Base-by-base conservation (phyloP, 2,113 vertebrate genomes). In the Pholis gunnellus region DNA sequence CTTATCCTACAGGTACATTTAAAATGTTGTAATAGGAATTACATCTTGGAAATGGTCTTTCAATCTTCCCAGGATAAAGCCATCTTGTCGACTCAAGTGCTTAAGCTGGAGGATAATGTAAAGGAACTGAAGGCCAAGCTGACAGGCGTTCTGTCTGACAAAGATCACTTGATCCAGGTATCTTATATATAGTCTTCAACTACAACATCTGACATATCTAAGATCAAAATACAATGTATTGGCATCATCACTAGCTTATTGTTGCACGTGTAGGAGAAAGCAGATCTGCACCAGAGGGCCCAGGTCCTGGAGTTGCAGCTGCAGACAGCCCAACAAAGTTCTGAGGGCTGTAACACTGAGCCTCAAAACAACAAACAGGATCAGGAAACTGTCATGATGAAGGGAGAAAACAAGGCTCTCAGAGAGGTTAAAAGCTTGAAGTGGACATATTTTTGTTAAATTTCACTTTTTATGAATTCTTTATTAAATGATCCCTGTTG, bases 61-160 rank as follows among this genome's bases (percentile, higher is more conserved):
- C 4, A 44, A 46, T 77, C 40, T 77, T 25, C 2, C 67, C 85
- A 96, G 96, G 95, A 96, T 70, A 95, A 94, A 79, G 94, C 94
- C 5, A 75, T 92, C 38, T 78, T 96, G 59, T 93, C 93, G 2
- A 91, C 94, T 57, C 92, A 95, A 78, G 86, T 89, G 25, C 25
- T 90, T 48, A 92, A 89, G 42, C 52, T 95, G 79, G 95, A 96
- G 77, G 89, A 94, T 65, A 86, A 78, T 44, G 72, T 94, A 18
- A 89, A 90, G 81, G 93, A 95, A 20, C 83, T 95, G 29, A 93
- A 90, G 59, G 17, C 64, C 60, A 93, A 93, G 72, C 57, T 94
- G 34, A 83, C 82, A 2, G 9, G 18, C 29, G 78, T 90, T 65
- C 66, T 89, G 86, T 73, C 87, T 42, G 89, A 94, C 57, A 94